Base-by-base conservation (phyloP, 2,113 vertebrate genomes). In the Amia ocellicauda region DNA sequence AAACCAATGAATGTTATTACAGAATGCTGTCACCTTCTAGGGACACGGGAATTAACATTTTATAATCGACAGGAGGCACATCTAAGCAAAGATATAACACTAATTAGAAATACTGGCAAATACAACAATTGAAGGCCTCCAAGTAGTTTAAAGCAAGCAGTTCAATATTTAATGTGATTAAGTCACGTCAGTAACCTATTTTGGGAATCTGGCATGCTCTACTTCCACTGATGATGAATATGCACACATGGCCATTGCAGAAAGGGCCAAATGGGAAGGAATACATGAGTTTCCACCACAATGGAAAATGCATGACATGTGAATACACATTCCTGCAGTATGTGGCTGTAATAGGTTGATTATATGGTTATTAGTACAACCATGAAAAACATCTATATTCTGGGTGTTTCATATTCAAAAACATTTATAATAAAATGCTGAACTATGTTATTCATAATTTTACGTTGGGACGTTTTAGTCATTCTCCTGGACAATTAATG, bases 101-200 rank as follows among this genome's bases (percentile, higher is more conserved):
- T 26, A 45, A 31, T 28, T 31, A 23, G n/a, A 63, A 62, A 52
- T 64, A 26, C 51, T 66, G 64, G 62, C 70, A 50, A 62, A 63
- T 42, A 49, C 26, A 53, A 43, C 69, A 27, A 50, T 70, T 73
- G 71, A 56, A 63, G 66, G 43, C 57, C 59, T 23, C 51, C 27
- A 56, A 64, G 74, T 79, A 78, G 79, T 80, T 79, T 73, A 74
- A 72, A 76, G 64, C 29, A 50, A 27, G 41, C 26, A 64, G 51
- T 62, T 86, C 67, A 78, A 82, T 74, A 69, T 79, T 82, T 75
- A 61, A 84, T 78, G 62, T 36, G 69, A 73, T 78, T 77, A 71
- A 66, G 58, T 64, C 64, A 70, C 56, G 69, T 66, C 24, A n/a
- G 67, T 79, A 78, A 82, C 77, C 74, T 73, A 79, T 62, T 79